Base-by-base conservation (phyloP, 2,113 vertebrate genomes). In the Xenopus laevis region DNA sequence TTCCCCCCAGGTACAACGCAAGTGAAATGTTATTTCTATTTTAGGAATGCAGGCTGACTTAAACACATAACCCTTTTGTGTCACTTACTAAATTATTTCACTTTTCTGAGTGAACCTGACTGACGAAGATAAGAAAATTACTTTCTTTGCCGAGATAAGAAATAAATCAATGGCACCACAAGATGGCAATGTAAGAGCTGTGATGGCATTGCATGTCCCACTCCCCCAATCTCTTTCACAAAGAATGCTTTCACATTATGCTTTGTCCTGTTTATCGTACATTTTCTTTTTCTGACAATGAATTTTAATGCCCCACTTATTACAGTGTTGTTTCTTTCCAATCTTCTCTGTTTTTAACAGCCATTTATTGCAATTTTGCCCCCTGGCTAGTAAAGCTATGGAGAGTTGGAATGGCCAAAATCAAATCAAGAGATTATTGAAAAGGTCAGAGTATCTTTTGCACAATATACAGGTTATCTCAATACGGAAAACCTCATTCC, bases 241-340 rank as follows among this genome's bases (percentile, higher is more conserved):
- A 47, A 50, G 18, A 63, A 27, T 12, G 52, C 67, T 50, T 55
- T 45, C 67, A 27, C 50, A 77, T 77, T 77, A 57, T 44, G 65
- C 46, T 64, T 55, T 64, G 74, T 77, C 58, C 74, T 70, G 60
- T 77, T 77, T 77, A 77, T 77, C 20, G 74, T 61, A 27, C 74
- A 52, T 74, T 68, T 33, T 63, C n/a, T 76, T 69, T 77, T 33
- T 66, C 67, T 77, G 67, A 64, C 74, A 70, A 77, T 77, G 74
- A 77, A 77, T 77, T 77, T 77, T 77, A 77, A 77, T 77, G 74
- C 74, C 66, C 60, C 74, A 77, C 74, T 77, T 77, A 77, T 64
- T 77, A 77, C 74, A 64, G 74, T 77, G 64, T 70, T 70, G 74
- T 77, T 67, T 77, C 46, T 70, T 64, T 64, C 59, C 65, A 77